These are phyloP conservation scores for Escarpia spicata DNA, from an alignment of 2,888 invertebrate species.

Conservation along the genomic window DNA sequence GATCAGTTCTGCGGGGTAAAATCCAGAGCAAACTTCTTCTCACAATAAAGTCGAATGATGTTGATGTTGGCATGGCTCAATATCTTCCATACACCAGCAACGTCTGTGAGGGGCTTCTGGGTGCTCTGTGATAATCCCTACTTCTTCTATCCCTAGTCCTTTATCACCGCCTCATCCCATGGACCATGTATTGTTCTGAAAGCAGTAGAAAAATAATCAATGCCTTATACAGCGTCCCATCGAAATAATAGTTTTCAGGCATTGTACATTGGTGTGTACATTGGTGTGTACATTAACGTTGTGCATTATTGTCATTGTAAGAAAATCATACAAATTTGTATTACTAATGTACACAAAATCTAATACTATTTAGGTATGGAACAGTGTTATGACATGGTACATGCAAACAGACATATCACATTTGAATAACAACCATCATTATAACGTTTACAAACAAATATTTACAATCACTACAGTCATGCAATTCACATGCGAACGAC, in stretches of 20 bases:
- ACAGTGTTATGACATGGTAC: too few species aligned
- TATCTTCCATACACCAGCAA: background rate
- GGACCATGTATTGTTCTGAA: constrained; percentile 89
- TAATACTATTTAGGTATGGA: too few species aligned
- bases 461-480: too few species aligned
- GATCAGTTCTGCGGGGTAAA: background rate
- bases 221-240: constrained; percentile 17
- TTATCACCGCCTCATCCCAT: constrained; percentile 88
- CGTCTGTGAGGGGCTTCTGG: background rate
- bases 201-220: constrained; percentile 36
- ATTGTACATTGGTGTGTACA: background rate
- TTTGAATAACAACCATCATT: too few species aligned
- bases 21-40: background rate
- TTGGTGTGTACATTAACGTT: too few species aligned
- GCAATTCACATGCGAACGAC: too few species aligned
- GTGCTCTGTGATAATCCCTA: too few species aligned
- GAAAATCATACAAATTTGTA: too few species aligned
- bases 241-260: background rate
- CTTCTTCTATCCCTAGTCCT: constrained; percentile 28
- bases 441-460: too few species aligned
- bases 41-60: background rate
- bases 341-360: too few species aligned
- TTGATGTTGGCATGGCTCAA: background rate
- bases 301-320: too few species aligned
- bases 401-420: too few species aligned